A percentile compares a stretch with the other conserved stretches of the same genome.
Evolutionary conservation across 2,797 vertebrate genomes (phyloP).

Genomic region (Glossophaga mutica): DNA sequence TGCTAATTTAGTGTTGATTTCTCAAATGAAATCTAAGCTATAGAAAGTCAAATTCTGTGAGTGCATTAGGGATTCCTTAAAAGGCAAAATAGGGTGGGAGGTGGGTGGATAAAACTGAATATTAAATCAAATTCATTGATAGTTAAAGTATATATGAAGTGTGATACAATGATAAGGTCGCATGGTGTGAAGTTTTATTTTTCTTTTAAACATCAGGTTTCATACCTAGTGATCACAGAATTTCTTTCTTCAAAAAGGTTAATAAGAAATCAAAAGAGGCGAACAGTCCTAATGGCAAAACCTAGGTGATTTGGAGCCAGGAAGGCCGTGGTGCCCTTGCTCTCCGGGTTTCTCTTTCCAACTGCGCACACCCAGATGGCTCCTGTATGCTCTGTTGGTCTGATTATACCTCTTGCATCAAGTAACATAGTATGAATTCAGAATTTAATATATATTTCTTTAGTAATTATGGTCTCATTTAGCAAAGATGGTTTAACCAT

Average conservation of each 20-base stretch:
- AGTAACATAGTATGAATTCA: constrained; percentile 79
- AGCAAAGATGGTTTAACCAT: constrained; percentile 56
- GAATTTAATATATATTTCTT: constrained; percentile 66
- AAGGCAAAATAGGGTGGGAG: not conserved
- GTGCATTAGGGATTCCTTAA: not conserved
- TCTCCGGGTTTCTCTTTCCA: constrained; percentile 65
- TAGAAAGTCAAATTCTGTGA: not conserved
- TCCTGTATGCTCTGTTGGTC: constrained; percentile 83
- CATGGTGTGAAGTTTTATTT: not conserved
- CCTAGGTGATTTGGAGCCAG: constrained; percentile 32
- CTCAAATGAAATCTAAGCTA: constrained; percentile 2
- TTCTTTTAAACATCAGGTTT: not conserved
- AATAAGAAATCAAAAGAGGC: constrained; percentile 19
- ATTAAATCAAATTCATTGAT: not conserved
- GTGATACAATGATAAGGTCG: not conserved
- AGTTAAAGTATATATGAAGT: not conserved
- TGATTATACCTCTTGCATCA: constrained; percentile 81
- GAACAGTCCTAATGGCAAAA: constrained; percentile 24
- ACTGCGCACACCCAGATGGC: constrained; percentile 85
- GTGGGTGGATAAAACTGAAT: not conserved
- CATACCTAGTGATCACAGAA: not conserved
- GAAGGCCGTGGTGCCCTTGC: constrained; percentile 76
- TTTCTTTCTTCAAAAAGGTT: constrained; percentile 17
- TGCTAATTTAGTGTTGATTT: constrained; percentile 47
- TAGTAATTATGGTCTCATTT: constrained; percentile 65